These are phyloP conservation scores for Hassar affinis DNA, from an alignment of 2,113 vertebrate genomes.

Conservation along the genomic window DNA sequence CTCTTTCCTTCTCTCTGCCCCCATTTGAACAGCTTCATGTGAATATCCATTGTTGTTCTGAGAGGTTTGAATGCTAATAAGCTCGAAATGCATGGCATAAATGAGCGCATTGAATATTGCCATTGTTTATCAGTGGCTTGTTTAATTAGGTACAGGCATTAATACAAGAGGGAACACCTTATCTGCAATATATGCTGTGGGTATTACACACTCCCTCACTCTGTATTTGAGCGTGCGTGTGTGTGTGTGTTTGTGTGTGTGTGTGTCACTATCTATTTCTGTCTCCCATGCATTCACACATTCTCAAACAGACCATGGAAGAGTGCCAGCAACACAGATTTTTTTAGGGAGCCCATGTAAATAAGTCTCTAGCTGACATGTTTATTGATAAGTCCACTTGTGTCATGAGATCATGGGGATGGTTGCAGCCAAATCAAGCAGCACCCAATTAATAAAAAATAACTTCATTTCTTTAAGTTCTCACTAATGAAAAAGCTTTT, in stretches of 20 bases:
- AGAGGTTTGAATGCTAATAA: conserved; percentile 44
- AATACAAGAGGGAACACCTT: conserved; percentile 40
- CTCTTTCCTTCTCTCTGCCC: conserved; percentile 10
- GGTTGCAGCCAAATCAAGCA: conserved; percentile 18
- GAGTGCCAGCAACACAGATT: conserved; percentile 16
- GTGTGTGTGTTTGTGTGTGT: background rate
- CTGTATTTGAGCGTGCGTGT: background rate
- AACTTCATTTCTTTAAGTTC: conserved; percentile 46
- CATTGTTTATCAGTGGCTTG: conserved; percentile 53
- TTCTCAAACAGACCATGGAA: conserved; percentile 1
- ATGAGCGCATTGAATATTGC: conserved; percentile 38
- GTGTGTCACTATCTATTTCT: background rate
- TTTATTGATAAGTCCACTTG: conserved; percentile 23
- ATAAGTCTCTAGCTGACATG: conserved; percentile 24
- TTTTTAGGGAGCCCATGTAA: conserved; percentile 31
- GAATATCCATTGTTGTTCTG: conserved; percentile 31
- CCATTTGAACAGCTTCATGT: conserved; percentile 5
- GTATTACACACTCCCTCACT: conserved; percentile 15
- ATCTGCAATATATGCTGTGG: conserved; percentile 29
- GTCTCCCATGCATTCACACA: conserved; percentile 12
- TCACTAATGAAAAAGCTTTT: too few species aligned
- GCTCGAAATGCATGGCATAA: conserved; percentile 39
- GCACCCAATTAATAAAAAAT: conserved; percentile 44
- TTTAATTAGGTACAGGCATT: conserved; percentile 54
- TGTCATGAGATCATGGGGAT: conserved; percentile 12